Percentiles rank a stretch among this genome's conserved stretches.
Conservation (phyloP, 2,888 invertebrate species). For the Colostygia pectinataria region DNA sequence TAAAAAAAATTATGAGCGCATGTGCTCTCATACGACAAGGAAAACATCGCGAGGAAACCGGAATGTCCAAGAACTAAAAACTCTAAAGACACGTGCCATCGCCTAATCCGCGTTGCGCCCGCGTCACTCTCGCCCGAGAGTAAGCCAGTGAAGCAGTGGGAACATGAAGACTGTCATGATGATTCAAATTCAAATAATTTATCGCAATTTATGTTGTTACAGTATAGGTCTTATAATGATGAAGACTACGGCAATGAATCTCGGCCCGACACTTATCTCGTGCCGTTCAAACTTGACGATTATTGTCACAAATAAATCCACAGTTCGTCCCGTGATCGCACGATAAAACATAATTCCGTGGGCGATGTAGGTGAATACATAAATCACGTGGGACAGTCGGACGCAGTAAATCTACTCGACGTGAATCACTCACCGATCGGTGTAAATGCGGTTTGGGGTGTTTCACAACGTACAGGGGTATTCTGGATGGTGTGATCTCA, state of each 20-base stretch:
- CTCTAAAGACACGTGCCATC: no score
- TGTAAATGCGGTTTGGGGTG: conserved; percentile 35
- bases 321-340: conserved; percentile 27
- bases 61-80: no score
- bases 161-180: no score
- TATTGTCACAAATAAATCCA: conserved; percentile 32
- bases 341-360: conserved; percentile 33
- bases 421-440: conserved; percentile 58
- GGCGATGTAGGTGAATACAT: conserved; percentile 50
- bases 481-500: conserved; percentile 25
- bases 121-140: no score
- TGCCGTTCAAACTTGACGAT: conserved; percentile 16
- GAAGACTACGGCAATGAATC: not conserved
- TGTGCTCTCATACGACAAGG: no score
- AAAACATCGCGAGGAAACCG: no score
- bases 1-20: no score
- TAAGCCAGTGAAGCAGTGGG: not conserved
- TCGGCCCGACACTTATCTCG: conserved; percentile 9
- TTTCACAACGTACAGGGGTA: conserved; percentile 25
- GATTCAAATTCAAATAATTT: no score
- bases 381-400: conserved; percentile 58
- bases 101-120: no score
- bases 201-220: no score
- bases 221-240: no score
- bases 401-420: conserved; percentile 63